Evolutionary conservation across 2,113 vertebrate genomes (phyloP).

Genomic region (Ictalurus furcatus): DNA sequence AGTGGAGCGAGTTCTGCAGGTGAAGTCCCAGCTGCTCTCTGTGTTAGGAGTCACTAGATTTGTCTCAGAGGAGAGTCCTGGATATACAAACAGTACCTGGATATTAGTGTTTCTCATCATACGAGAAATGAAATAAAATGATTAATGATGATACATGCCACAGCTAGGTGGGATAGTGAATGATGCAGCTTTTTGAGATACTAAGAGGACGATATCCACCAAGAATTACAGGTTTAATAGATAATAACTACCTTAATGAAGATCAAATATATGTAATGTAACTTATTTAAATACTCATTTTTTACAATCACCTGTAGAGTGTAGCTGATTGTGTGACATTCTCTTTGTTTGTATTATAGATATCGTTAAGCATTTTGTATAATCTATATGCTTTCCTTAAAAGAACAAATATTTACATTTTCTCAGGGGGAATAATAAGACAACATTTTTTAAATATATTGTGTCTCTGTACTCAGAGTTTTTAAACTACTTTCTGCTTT

Average conservation of each 20-base stretch:
- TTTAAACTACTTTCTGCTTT: neutral
- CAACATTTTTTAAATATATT: neutral
- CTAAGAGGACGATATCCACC: neutral
- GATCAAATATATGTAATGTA: neutral
- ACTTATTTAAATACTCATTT: neutral
- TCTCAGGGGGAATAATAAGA: neutral
- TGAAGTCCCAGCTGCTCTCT: conserved; percentile 92
- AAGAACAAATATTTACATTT: neutral
- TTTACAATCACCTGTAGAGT: neutral
- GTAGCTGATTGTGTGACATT: neutral
- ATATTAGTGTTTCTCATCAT: neutral
- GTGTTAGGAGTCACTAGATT: conserved; percentile 91
- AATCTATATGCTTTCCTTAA: neutral
- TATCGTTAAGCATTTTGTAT: too few species aligned
- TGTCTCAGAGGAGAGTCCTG: conserved; percentile 89
- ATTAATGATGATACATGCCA: neutral
- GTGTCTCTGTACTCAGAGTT: neutral
- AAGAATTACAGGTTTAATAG: neutral
- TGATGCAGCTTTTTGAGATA: neutral
- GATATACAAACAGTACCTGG: conserved; percentile 23
- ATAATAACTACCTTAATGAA: neutral
- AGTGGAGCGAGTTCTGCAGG: conserved; percentile 91
- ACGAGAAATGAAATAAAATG: neutral
- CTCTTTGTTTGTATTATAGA: too few species aligned
- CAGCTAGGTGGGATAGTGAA: neutral